Evolutionary conservation across 2,797 vertebrate genomes (phyloP).

Genomic region (Lacerta bilineata): DNA sequence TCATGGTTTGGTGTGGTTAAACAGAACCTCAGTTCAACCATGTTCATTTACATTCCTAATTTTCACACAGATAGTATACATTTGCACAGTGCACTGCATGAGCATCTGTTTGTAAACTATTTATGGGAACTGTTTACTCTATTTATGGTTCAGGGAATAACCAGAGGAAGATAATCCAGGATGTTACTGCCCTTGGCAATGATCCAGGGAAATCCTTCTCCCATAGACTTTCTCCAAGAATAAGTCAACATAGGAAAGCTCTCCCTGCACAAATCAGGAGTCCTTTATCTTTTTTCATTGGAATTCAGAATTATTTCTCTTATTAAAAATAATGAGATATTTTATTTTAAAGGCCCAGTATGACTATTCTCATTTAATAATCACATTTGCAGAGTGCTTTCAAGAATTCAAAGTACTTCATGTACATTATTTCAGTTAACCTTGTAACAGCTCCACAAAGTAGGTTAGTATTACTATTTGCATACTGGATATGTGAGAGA

Average conservation of each 20-base stretch:
- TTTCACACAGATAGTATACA: conserved; percentile 7
- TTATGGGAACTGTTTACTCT: conserved; percentile 11
- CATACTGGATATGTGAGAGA: too few relatives aligned
- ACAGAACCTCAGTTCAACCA: not conserved
- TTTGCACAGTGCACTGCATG: accelerated
- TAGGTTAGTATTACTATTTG: not conserved
- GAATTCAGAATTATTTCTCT: conserved; percentile 20
- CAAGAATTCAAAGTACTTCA: not conserved
- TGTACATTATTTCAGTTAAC: not conserved
- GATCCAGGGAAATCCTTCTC: conserved; percentile 32
- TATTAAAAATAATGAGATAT: not conserved
- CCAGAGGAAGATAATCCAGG: conserved; percentile 37
- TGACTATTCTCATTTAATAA: not conserved
- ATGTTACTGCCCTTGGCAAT: conserved; percentile 17
- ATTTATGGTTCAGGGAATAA: conserved; percentile 26
- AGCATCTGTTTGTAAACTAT: conserved; percentile 17
- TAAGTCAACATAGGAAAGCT: not conserved
- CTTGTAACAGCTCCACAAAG: not conserved
- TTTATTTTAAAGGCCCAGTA: not conserved
- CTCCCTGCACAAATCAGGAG: not conserved
- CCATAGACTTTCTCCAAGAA: conserved; percentile 8
- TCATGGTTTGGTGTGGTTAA: not conserved
- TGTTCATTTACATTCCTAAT: not conserved
- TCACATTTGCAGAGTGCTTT: conserved; percentile 9
- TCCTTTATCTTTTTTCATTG: not conserved